Base-by-base conservation (phyloP, 2,797 vertebrate genomes). In the Nothura maculosa region DNA sequence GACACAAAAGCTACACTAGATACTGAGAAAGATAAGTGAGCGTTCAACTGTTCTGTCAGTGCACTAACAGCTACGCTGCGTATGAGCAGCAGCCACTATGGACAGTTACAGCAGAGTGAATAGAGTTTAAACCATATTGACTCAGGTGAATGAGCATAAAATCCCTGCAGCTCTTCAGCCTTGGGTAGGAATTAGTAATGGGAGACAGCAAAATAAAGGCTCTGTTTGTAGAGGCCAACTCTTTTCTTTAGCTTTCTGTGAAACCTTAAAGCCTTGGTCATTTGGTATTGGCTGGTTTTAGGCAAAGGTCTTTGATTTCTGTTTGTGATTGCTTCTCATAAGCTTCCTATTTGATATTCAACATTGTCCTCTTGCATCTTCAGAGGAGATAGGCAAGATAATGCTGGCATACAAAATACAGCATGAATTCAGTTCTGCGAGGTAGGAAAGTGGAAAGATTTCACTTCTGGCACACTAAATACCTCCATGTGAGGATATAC, bases 1-100 rank as follows among this genome's bases (percentile, higher is more conserved):
- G 90, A 94, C 96, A 95, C 92, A 77, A 50, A 96, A 94, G 72
- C 91, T 90, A 77, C 62, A 66, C 91, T 88, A 94, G 92, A 94
- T 66, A 40, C 68, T 0, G 18, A 69, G 90, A 87, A 84, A 40
- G 95, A 89, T 87, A 68, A 91, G 86, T 92, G 94, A 92, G 81
- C 84, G 45, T 90, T 75, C 62, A 63, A 67, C 16, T 7, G 2
- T 57, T 72, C 85, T 95, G 85, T 94, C 93, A 89, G 76, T 79
- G 88, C 50, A 47, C 87, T 79, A 43, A 9, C 32, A 63, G 81
- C 86, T 27, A n/a, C 82, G 52, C 74, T 3, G 1, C 78, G 40
- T 3, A 3, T 62, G 67, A 91, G 64, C 50, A 12, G 4, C 52
- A 7, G 5, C 25, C 24, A 1, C 80, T 75, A 80, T 32, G 36